A percentile compares a stretch with the other conserved stretches of the same genome.
These are phyloP conservation scores for Globodera rostochiensis DNA, from an alignment of 1,140 invertebrate species.

Conservation along the genomic window DNA sequence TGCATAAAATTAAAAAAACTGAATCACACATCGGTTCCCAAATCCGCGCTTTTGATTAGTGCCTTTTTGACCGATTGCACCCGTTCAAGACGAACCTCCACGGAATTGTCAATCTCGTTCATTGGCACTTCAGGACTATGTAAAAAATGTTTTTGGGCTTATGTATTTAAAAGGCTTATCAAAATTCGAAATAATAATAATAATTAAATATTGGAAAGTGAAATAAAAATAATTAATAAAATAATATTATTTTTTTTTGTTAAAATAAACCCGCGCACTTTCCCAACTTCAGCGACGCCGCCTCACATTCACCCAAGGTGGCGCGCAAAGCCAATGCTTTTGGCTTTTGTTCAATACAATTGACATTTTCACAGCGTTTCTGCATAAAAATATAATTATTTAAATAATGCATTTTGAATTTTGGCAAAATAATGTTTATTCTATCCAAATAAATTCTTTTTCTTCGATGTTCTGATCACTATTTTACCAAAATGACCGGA, in stretches of 20 bases:
- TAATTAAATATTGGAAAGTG: no score
- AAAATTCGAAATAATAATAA: no score
- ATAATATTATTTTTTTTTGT: not conserved
- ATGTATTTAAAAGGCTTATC: no score
- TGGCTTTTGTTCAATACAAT: conserved; percentile 2
- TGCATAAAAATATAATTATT: not conserved
- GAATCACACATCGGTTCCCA: conserved; percentile 32
- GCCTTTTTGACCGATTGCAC: conserved; percentile 54
- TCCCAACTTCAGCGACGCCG: not conserved
- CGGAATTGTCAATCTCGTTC: conserved; percentile 44
- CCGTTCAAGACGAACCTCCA: conserved; percentile 42
- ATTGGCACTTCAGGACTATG: conserved; percentile 8
- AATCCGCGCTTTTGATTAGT: conserved; percentile 50
- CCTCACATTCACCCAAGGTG: not conserved
- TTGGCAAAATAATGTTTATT: no score
- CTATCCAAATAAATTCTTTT: no score
- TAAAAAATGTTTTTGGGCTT: not conserved
- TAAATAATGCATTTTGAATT: not conserved
- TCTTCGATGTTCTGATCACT: not conserved
- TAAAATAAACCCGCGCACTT: not conserved
- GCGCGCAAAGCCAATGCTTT: not conserved
- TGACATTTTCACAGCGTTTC: not conserved
- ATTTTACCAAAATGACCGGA: not conserved
- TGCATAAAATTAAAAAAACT: no score
- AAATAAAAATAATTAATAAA: not conserved